Evolutionary conservation across 2,888 invertebrate species (phyloP), one percentile per base, ranked within the genome.

Genomic region (Drosophila barbarae): DNA sequence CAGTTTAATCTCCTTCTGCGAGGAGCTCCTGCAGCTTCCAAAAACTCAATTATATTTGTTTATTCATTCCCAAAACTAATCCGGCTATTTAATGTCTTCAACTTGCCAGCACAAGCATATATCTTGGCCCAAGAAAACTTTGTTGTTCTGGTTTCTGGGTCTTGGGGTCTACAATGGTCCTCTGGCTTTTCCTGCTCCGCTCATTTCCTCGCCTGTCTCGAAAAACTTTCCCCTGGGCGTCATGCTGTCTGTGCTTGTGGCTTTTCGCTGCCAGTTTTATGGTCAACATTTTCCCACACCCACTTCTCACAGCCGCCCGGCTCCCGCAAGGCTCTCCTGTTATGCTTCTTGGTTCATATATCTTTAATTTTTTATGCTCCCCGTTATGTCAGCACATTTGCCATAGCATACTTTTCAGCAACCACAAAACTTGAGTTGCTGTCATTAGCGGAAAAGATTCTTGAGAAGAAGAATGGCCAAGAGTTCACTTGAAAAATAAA

Each of bases 331-430:
- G 60, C 68, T 47, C 60, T 71, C 79, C 38, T 21, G 46, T 36
- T 51, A 46, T 21, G 42, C 70, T 39, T 26, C 54, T 39, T 15
- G 46, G 49, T 56, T 71, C 56, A 79, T 58, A 71, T 79, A 74
- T 84, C 84, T 79, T 82, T 84, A 79, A 84, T 79, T 79, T 83
- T 65, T 82, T 74, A 79, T 82, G 70, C 69, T 42, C 53, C 41
- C 52, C 39, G 64, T 57, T 60, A 49, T 74, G 84, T 84, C 78
- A 79, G 78, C 84, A 78, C 69, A 73, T 84, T 84, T 60, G 60
- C 50, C 69, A 70, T 73, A 73, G 82, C 84, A 76, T 76, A 84
- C 79, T 78, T 82, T 78, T 84, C 69, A 71, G 74, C 65, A 69
- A 34, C 36, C 41, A n/a, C 51, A 36, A 23, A 50, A 46, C 55